Evolutionary conservation across 2,113 vertebrate genomes (phyloP), one percentile per base, ranked within the genome.

Genomic region (Prochilodus magdalenae): DNA sequence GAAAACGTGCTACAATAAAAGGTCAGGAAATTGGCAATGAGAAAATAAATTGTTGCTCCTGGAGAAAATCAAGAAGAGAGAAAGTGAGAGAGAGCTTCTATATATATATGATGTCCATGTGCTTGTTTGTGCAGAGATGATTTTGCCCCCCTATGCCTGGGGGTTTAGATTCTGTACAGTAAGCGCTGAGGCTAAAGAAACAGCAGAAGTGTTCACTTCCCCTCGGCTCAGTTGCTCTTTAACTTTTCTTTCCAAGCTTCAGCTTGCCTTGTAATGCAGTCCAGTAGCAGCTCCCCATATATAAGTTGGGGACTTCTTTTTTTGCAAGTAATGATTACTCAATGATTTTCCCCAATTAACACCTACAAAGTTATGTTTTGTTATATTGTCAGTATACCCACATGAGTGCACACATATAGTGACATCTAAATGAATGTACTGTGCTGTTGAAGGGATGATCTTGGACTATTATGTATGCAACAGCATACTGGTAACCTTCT

Each of bases 1-100:
- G 84, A 90, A 86, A 82, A 71, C 83, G 4, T 59, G 77, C 76
- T 83, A 83, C 86, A 82, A 88, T 86, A 87, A 63, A 84, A 82
- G 86, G 80, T 79, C 40, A 72, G 47, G 81, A 89, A 86, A 90
- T 69, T 87, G 80, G 63, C 81, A 70, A 79, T 82, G 71, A 60
- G 63, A 71, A 79, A 82, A 82, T 62, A 74, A 85, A 82, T 79
- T 55, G 70, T 66, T 75, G 71, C 73, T 60, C 27, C 40, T 70
- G 66, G 44, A 80, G 73, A 70, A 69, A 44, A 44, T 49, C 40
- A 30, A 14, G 78, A 72, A 77, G 79, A 83, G 84, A 75, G 26
- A 15, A 14, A 5, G 1, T 16, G n/a, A 1, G 11, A 66, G 73
- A 40, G 73, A 33, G 30, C 16, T 16, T 5, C 16, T 18, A 14